These are phyloP conservation scores for Oscheius sp. DNA, from an alignment of 2,888 invertebrate species.

Conservation along the genomic window DNA sequence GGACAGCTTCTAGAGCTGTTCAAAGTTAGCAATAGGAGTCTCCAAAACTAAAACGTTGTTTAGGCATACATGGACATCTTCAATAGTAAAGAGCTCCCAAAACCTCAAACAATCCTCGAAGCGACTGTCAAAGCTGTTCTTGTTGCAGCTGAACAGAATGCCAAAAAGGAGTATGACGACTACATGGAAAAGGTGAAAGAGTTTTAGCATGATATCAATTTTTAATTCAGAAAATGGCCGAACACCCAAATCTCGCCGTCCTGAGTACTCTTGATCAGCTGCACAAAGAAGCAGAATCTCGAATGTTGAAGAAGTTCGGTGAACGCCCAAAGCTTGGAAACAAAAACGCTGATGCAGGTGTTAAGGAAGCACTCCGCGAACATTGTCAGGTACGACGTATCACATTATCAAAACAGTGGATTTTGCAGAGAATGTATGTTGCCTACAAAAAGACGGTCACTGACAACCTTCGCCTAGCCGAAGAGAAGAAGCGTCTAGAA, in stretches of 20 bases:
- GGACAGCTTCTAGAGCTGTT: constrained; percentile 94
- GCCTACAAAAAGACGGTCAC: constrained; percentile 5
- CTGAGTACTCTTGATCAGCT: background rate
- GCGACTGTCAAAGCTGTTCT: background rate
- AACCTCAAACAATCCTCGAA: constrained; percentile 74
- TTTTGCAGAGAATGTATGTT: background rate
- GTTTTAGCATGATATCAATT: background rate
- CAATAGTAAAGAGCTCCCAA: constrained; percentile 94
- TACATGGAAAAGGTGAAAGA: constrained; percentile 18
- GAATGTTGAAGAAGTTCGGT: background rate
- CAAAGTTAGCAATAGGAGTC: constrained; percentile 76
- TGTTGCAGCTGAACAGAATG: constrained; percentile 13
- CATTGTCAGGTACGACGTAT: background rate
- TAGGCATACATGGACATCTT: constrained; percentile 92
- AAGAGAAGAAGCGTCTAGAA: constrained; percentile 11
- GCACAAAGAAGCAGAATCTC: background rate
- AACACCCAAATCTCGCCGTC: background rate
- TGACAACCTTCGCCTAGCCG: constrained; percentile 14
- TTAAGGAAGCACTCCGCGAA: background rate
- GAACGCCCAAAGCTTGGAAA: constrained; percentile 5
- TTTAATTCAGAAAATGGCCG: background rate
- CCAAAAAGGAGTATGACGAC: constrained; percentile 4
- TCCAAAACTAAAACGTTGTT: constrained; percentile 38
- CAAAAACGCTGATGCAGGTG: background rate
- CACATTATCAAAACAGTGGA: background rate